Conservation (phyloP, 2,888 invertebrate species). For the Choristoneura rosaceana region DNA sequence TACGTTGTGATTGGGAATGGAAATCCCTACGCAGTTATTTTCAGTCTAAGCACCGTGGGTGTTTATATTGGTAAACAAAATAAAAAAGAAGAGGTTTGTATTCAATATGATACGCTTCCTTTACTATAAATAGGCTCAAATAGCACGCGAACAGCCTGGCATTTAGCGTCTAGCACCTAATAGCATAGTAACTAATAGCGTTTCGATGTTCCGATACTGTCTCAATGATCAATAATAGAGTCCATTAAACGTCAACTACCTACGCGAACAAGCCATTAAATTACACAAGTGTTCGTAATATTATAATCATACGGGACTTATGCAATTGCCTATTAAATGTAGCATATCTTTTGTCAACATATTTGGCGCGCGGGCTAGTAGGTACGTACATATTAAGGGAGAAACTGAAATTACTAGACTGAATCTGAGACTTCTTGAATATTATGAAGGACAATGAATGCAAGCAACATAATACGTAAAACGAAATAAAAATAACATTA, state of each 20-base stretch:
- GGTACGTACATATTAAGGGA: conserved; percentile 9
- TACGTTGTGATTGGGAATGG: conserved; percentile 10
- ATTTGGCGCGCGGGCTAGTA: neutral
- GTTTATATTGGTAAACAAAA: conserved; percentile 17
- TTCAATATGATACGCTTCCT: conserved; percentile 25
- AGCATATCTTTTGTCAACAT: conserved; percentile 19
- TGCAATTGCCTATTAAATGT: conserved; percentile 2
- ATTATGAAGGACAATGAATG: neutral
- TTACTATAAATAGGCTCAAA: conserved; percentile 36
- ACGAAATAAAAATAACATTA: neutral
- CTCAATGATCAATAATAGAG: conserved; percentile 37
- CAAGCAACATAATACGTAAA: neutral
- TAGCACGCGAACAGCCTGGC: conserved; percentile 46
- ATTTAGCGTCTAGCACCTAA: conserved; percentile 48
- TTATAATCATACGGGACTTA: conserved; percentile 10
- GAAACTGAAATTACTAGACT: neutral
- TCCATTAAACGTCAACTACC: conserved; percentile 44
- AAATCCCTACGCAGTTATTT: conserved; percentile 21
- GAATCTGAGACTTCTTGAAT: neutral
- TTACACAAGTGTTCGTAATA: conserved; percentile 18
- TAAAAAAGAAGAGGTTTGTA: conserved; percentile 25
- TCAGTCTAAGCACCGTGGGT: conserved; percentile 22
- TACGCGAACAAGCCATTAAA: conserved; percentile 17
- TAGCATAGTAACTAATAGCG: conserved; percentile 48
- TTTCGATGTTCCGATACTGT: conserved; percentile 47